These are phyloP conservation scores for Drosophila saltans DNA, from an alignment of 1,140 invertebrate species.

Conservation along the genomic window DNA sequence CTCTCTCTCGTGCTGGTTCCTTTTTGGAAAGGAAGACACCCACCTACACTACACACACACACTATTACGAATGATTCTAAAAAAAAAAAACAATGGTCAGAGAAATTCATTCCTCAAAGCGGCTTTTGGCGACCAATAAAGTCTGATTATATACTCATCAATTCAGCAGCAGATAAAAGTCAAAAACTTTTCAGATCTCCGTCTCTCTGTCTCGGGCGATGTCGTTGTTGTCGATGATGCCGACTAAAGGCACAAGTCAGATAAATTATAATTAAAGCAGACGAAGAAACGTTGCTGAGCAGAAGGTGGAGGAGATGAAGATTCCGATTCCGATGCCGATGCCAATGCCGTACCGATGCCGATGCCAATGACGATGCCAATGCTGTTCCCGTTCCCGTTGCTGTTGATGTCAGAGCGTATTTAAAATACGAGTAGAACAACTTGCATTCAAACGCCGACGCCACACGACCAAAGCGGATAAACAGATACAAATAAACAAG, in stretches of 20 bases:
- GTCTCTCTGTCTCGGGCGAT: slow-evolving; percentile 58
- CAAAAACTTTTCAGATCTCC: slow-evolving; percentile 68
- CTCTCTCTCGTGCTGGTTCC: background rate
- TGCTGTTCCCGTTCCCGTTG: slow-evolving; percentile 3
- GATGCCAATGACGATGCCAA: background rate
- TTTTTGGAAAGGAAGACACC: background rate
- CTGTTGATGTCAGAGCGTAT: slow-evolving; percentile 76
- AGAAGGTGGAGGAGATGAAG: slow-evolving; percentile 28
- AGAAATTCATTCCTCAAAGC: slow-evolving; percentile 56
- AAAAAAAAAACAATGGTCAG: slow-evolving; percentile 40
- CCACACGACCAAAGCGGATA: slow-evolving; percentile 69
- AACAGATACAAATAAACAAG: slow-evolving; percentile 53
- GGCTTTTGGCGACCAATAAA: slow-evolving; percentile 76
- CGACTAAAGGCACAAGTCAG: slow-evolving; percentile 69
- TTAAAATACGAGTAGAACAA: slow-evolving; percentile 80
- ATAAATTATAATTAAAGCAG: slow-evolving; percentile 82
- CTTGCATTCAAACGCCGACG: slow-evolving; percentile 74
- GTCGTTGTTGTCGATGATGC: slow-evolving; percentile 50
- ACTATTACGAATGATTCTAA: background rate
- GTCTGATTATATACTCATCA: slow-evolving; percentile 82
- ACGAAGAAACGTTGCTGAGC: slow-evolving; percentile 55
- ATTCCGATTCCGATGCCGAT: slow-evolving; percentile 35
- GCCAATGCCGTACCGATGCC: slow-evolving; percentile 31
- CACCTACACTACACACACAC: background rate
- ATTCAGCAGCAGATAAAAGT: slow-evolving; percentile 82